phyloP scores from a whole-genome alignment of 2,113 vertebrate genomes.

The Notarius lentiginosus region DNA sequence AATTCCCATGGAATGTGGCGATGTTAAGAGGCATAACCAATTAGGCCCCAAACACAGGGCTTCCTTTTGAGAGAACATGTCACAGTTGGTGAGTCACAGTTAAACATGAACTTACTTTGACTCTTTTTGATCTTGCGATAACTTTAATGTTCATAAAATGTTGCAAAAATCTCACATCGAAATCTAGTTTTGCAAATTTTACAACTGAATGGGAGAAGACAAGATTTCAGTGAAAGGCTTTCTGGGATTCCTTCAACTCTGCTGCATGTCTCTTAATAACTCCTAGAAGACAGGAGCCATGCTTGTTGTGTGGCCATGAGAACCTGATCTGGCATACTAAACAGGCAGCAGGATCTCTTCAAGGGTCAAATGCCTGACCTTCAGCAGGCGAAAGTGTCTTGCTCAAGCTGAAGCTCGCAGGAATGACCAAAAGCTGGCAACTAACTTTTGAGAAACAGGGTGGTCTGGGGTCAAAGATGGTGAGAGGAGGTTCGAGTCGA shows the following conservation, averaged over 20 bases:
- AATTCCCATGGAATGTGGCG: slow-evolving; percentile 70
- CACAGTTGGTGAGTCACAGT: background rate
- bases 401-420: slow-evolving; percentile 55
- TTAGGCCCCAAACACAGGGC: slow-evolving; percentile 63
- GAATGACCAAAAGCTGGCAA: slow-evolving; percentile 63
- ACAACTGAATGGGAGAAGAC: background rate
- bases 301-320: slow-evolving; percentile 32
- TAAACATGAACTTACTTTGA: slow-evolving; percentile 1
- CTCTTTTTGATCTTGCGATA: background rate
- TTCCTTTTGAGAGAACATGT: slow-evolving; percentile 45
- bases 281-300: slow-evolving; percentile 4
- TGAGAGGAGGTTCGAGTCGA: slow-evolving; percentile 34
- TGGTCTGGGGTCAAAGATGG: slow-evolving; percentile 47
- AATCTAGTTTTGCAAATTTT: background rate
- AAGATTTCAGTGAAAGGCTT: background rate
- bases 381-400: slow-evolving; percentile 56
- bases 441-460: slow-evolving; percentile 56
- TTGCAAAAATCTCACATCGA: background rate
- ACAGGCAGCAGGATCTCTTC: slow-evolving; percentile 54
- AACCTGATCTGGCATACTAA: slow-evolving; percentile 47
- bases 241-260: background rate
- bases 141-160: background rate
- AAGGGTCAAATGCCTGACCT: slow-evolving; percentile 61
- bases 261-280: background rate
- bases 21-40: slow-evolving; percentile 60